Percentiles rank a stretch among this genome's conserved stretches.
Conservation (phyloP, 2,113 vertebrate species). For the Ailuropoda melanoleuca region DNA sequence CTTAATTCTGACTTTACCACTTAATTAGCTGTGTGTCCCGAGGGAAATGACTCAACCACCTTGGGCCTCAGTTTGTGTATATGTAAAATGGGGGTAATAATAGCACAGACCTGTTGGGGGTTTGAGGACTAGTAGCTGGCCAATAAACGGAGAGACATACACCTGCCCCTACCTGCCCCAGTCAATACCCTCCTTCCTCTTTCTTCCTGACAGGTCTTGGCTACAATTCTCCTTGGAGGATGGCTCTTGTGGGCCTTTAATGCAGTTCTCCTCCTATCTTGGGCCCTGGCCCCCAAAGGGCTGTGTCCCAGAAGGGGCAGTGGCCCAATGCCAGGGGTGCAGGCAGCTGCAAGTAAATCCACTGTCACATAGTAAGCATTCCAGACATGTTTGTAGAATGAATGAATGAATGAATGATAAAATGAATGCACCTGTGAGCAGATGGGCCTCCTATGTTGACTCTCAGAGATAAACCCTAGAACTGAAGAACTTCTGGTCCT, state of each 20-base stretch:
- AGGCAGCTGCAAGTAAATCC: constrained; percentile 43
- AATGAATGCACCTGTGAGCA: neutral
- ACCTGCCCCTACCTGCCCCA: rapidly evolving
- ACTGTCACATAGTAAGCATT: neutral
- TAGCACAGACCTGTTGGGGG: neutral
- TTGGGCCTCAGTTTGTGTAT: neutral
- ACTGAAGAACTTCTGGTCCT: neutral
- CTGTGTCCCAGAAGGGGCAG: neutral
- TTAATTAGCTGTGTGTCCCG: neutral
- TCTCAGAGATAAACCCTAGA: neutral
- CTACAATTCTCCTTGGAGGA: constrained; percentile 46
- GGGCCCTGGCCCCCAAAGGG: constrained; percentile 37
- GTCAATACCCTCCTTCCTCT: neutral
- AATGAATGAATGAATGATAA: neutral
- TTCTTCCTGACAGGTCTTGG: constrained; percentile 27
- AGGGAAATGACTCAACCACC: neutral
- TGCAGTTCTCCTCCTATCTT: constrained; percentile 42
- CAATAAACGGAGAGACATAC: no score
- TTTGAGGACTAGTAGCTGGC: neutral
- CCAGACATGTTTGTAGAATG: neutral
- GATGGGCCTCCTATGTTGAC: neutral
- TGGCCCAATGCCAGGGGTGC: neutral
- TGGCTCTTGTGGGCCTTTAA: constrained; percentile 57
- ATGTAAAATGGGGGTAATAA: neutral
- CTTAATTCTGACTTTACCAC: neutral